phyloP scores from a whole-genome alignment of 2,888 invertebrate species.

The Pristionchus arcanus region DNA sequence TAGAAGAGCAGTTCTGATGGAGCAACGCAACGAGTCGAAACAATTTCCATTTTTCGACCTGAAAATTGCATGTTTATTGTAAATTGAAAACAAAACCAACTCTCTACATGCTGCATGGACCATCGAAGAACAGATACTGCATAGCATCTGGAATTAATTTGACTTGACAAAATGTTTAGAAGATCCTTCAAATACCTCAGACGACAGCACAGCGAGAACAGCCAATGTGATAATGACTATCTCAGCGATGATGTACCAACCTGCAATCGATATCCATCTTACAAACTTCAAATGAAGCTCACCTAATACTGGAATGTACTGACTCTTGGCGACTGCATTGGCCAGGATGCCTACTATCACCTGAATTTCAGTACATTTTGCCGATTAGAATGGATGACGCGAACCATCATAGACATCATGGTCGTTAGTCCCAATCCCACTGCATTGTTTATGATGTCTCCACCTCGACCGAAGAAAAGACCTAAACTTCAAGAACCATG shows the following conservation, averaged over 20 bases:
- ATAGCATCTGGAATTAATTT: not conserved
- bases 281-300: not conserved
- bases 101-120: not conserved
- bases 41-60: not conserved
- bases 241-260: conserved; percentile 36
- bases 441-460: conserved; percentile 22
- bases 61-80: not conserved
- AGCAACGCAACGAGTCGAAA: not conserved
- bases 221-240: not conserved
- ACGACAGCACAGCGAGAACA: not conserved
- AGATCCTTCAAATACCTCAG: not conserved
- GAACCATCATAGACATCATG: conserved; percentile 51
- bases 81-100: not conserved
- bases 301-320: conserved; percentile 22
- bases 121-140: not conserved
- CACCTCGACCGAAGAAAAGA: conserved; percentile 21
- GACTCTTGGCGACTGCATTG: conserved; percentile 25
- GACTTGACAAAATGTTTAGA: not conserved
- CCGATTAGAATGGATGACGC: not conserved
- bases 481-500: not conserved
- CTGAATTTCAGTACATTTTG: not conserved
- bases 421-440: conserved; percentile 32
- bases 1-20: not conserved
- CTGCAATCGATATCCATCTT: not conserved
- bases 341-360: conserved; percentile 26